phyloP scores from a whole-genome alignment of 2,888 invertebrate genomes.

The Mellilla xanthometata region DNA sequence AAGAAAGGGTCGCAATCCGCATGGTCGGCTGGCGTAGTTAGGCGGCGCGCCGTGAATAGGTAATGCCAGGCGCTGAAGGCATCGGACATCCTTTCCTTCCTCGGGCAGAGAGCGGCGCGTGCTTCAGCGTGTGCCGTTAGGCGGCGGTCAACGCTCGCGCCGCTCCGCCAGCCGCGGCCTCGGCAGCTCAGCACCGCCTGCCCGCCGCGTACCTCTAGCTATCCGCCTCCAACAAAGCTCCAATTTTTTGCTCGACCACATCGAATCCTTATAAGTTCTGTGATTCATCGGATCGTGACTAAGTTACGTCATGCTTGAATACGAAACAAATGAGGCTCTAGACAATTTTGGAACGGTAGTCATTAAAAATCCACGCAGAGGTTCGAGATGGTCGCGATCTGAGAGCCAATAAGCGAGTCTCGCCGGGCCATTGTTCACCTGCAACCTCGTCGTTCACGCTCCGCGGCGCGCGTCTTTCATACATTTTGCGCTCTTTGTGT shows the following conservation, averaged over 20 bases:
- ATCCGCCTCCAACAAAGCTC: slow-evolving; percentile 4
- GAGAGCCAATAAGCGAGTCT: too few species aligned
- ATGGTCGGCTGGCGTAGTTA: too few species aligned
- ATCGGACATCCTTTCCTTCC: slow-evolving; percentile 39
- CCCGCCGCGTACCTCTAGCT: slow-evolving; percentile 24
- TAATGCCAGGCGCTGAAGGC: slow-evolving; percentile 19
- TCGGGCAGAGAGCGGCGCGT: slow-evolving; percentile 44
- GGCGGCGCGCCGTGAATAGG: too few species aligned
- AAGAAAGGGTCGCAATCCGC: too few species aligned
- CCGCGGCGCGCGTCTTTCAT: slow-evolving; percentile 17
- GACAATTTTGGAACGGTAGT: slow-evolving; percentile 13
- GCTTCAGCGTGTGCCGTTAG: slow-evolving; percentile 64
- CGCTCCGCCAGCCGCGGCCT: slow-evolving; percentile 54
- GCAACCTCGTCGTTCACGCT: slow-evolving; percentile 47
- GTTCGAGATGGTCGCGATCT: not conserved
- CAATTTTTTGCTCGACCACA: slow-evolving; percentile 16
- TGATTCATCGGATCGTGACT: slow-evolving; percentile 31
- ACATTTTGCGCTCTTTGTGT: slow-evolving; percentile 10
- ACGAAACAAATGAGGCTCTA: slow-evolving; percentile 13
- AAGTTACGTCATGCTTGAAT: slow-evolving; percentile 20
- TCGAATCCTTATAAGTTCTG: slow-evolving; percentile 17
- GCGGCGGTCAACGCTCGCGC: slow-evolving; percentile 69
- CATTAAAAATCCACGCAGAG: slow-evolving; percentile 1
- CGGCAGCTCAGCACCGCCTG: slow-evolving; percentile 35
- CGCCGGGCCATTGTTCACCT: slow-evolving; percentile 46